Evolutionary conservation across 2,113 vertebrate genomes (phyloP).

Genomic region (Pomatorhinus ruficollis): DNA sequence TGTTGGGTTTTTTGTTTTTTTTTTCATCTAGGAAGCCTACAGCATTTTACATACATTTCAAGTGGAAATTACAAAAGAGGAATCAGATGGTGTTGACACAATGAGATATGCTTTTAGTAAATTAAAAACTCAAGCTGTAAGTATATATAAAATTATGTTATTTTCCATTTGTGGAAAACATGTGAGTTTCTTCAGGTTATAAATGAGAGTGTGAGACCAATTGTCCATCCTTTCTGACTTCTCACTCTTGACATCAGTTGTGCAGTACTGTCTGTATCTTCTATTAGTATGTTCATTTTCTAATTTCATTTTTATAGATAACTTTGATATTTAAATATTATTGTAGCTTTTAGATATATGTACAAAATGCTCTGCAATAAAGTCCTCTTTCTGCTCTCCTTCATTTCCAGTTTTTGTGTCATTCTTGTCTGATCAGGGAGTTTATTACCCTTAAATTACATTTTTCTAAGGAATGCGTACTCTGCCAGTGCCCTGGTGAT

Average conservation of each 20-base stretch:
- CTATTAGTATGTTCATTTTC: not conserved
- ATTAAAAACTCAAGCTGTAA: slow-evolving; percentile 80
- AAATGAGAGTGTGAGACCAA: not conserved
- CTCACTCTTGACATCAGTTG: not conserved
- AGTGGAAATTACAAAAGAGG: slow-evolving; percentile 79
- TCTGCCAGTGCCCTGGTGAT: not conserved
- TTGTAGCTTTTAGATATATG: not conserved
- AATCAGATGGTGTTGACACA: slow-evolving; percentile 79
- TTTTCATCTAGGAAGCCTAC: slow-evolving; percentile 80
- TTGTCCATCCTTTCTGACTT: not conserved
- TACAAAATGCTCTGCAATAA: not conserved
- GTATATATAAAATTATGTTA: slow-evolving; percentile 28
- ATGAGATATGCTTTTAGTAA: slow-evolving; percentile 79
- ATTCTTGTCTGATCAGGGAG: not conserved
- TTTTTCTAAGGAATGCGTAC: not conserved
- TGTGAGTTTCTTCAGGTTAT: not conserved
- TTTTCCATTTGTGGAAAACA: not conserved
- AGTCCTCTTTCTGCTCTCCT: not conserved
- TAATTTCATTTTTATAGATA: not conserved
- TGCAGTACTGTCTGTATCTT: not conserved
- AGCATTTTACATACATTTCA: slow-evolving; percentile 78
- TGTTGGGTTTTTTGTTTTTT: not conserved
- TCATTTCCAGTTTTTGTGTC: not conserved
- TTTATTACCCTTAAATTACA: not conserved
- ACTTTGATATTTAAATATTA: not conserved